Conservation (phyloP, 2,797 vertebrate species). For the Tokudaia muenninki region DNA sequence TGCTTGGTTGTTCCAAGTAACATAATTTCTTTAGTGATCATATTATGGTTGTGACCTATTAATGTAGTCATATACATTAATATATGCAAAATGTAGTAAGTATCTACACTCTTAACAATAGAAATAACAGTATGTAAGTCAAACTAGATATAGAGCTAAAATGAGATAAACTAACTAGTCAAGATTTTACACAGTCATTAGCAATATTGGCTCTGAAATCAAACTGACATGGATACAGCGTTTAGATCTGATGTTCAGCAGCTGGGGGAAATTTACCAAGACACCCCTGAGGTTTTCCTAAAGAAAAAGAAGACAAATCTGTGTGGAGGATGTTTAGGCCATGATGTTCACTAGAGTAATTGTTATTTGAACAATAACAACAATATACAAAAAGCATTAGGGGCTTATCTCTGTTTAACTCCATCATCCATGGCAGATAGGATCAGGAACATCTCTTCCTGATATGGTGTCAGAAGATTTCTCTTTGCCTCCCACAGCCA, state of each 20-base stretch:
- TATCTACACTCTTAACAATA: not conserved
- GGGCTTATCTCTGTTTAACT: not conserved
- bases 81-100: not conserved
- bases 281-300: not conserved
- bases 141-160: not conserved
- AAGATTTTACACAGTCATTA: not conserved
- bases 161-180: not conserved
- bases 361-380: not conserved
- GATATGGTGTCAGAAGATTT: not conserved
- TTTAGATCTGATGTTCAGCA: constrained; percentile 17
- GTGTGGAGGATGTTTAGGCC: not conserved
- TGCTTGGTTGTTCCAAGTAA: not conserved
- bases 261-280: not conserved
- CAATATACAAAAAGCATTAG: not conserved
- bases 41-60: not conserved
- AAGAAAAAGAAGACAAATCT: not conserved
- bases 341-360: not conserved
- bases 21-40: not conserved
- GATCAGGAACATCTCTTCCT: not conserved
- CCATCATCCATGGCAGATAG: not conserved
- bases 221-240: not conserved
- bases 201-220: not conserved
- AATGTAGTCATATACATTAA: too few relatives aligned
- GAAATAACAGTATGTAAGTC: not conserved
- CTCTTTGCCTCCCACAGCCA: not conserved